Conservation (phyloP, 2,888 invertebrate genomes). For the Alviniconcha strummeri region DNA sequence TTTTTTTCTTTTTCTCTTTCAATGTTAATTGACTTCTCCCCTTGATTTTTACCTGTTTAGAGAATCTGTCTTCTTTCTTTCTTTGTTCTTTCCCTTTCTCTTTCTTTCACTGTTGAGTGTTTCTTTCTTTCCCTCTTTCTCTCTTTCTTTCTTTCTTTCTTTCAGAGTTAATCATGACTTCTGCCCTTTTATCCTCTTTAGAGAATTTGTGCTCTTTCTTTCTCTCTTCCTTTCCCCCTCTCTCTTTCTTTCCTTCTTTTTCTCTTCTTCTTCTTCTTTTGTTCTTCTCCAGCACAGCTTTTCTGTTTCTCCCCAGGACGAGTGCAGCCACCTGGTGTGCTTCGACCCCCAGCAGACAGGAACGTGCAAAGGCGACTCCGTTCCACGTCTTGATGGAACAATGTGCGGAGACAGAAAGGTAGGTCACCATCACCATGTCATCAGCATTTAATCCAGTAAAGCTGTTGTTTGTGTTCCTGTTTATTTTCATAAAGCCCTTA, state of each 20-base stretch:
- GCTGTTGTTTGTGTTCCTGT: too few species aligned
- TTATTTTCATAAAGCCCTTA: too few species aligned
- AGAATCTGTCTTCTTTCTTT: too few species aligned
- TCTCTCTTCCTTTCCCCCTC: neutral
- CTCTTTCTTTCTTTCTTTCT: neutral
- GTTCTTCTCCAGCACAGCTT: too few species aligned
- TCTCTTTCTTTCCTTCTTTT: neutral
- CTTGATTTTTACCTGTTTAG: too few species aligned
- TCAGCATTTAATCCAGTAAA: too few species aligned
- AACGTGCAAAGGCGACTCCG: slow-evolving; percentile 25
- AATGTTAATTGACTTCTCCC: neutral
- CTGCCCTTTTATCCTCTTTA: neutral
- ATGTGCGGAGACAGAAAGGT: slow-evolving; percentile 61
- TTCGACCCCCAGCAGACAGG: slow-evolving; percentile 32
- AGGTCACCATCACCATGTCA: neutral
- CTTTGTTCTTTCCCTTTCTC: neutral
- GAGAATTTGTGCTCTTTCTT: neutral
- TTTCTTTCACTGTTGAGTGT: neutral
- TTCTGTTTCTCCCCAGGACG: slow-evolving; percentile 27
- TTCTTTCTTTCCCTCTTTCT: neutral
- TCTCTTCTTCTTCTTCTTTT: neutral
- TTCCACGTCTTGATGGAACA: slow-evolving; percentile 60
- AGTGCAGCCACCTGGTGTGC: slow-evolving; percentile 42
- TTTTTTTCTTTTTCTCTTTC: neutral
- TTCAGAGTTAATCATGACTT: neutral